Evolutionary conservation across 2,888 invertebrate genomes (phyloP).

Genomic region (Eupithecia centaureata): DNA sequence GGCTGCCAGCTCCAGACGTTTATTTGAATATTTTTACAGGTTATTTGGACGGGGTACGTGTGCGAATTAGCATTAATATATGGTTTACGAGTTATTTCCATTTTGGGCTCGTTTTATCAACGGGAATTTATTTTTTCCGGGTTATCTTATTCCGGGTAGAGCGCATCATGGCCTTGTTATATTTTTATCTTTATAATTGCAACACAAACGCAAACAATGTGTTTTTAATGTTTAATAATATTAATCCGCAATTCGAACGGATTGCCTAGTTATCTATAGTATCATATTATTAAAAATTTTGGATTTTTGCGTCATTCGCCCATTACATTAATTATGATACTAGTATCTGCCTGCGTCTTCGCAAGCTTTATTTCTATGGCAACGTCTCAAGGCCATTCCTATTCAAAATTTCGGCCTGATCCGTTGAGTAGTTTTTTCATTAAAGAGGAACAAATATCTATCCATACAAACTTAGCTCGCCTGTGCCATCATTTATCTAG

Average conservation of each 20-base stretch:
- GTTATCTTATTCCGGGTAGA: neutral
- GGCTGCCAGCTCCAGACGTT: constrained; percentile 30
- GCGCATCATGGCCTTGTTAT: neutral
- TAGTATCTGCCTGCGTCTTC: too few relatives aligned
- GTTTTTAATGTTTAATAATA: neutral
- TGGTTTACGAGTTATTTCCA: constrained; percentile 27
- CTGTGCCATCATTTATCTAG: too few relatives aligned
- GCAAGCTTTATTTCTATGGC: too few relatives aligned
- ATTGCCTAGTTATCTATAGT: neutral
- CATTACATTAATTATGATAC: neutral
- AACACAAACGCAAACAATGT: neutral
- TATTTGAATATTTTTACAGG: constrained; percentile 53
- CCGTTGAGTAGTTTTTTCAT: too few relatives aligned
- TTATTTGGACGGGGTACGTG: constrained; percentile 36
- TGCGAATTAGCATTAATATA: constrained; percentile 32
- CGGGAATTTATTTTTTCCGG: constrained; percentile 17
- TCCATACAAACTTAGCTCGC: too few relatives aligned
- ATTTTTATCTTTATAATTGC: neutral
- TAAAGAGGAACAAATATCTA: too few relatives aligned
- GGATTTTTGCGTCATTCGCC: neutral
- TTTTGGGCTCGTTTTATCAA: constrained; percentile 10
- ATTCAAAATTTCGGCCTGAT: too few relatives aligned
- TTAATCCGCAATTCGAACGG: neutral
- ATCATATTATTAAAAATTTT: neutral
- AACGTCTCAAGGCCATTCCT: too few relatives aligned